phyloP scores from a whole-genome alignment of 2,113 vertebrate species.

The Vombatus ursinus region DNA sequence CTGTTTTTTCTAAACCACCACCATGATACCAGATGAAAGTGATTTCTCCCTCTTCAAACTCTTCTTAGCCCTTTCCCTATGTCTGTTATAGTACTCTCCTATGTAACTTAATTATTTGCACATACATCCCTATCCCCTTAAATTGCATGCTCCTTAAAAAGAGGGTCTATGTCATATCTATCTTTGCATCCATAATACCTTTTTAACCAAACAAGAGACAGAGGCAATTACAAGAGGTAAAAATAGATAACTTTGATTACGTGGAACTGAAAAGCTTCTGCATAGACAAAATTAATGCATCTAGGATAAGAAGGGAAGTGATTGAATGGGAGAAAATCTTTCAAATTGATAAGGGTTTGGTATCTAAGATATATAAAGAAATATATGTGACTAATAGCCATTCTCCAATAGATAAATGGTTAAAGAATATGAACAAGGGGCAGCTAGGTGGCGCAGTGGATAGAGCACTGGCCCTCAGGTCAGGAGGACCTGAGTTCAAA shows the following conservation, averaged over 20 bases:
- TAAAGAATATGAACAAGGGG: background rate
- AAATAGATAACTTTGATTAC: background rate
- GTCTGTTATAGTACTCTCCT: background rate
- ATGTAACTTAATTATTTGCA: background rate
- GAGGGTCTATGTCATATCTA: background rate
- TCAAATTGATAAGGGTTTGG: background rate
- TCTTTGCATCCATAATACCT: background rate
- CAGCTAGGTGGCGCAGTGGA: too few relatives aligned
- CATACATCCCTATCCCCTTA: background rate
- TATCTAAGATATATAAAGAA: background rate
- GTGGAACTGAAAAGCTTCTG: background rate
- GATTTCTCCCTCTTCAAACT: background rate
- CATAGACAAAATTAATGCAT: background rate
- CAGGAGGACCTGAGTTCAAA: too few relatives aligned
- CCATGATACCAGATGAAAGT: background rate
- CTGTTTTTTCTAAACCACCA: background rate
- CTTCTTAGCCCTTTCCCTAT: background rate
- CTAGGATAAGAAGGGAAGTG: background rate
- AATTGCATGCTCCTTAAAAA: background rate
- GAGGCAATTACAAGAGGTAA: background rate
- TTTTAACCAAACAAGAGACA: background rate
- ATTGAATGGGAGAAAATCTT: background rate
- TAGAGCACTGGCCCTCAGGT: too few relatives aligned
- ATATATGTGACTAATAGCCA: background rate
- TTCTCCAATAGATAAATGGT: background rate